Evolutionary conservation across 2,113 vertebrate species (phyloP), one percentile per base, ranked within the genome.

Genomic region (Hyperopisus bebe): DNA sequence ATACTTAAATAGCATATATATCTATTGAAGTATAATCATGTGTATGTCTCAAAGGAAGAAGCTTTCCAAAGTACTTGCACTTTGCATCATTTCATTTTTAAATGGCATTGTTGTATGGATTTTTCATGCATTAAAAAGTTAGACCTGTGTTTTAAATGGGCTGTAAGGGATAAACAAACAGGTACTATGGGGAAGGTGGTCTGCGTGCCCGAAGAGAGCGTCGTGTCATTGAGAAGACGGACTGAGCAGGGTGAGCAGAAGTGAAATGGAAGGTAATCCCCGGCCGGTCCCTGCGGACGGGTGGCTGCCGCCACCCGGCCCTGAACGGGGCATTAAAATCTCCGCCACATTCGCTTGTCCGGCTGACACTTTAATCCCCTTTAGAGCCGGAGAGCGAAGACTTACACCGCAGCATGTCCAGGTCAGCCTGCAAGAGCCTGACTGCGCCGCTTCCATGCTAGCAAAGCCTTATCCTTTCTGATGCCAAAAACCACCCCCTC

Each of bases 331-430:
- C 94, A 94, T 95, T 95, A 94, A 95, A 80, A 94, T 93, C 94
- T 91, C 93, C 93, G 92, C 90, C 91, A 93, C 93, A 93, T 47
- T 84, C 48, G 91, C 92, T 93, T 93, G 93, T 95, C 93, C 94
- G 92, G 92, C 94, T 95, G 95, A 95, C 94, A 93, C 95, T 91
- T 93, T 95, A 94, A 95, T 95, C 82, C 94, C 93, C 92, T 95
- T 95, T 95, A 94, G 93, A 93, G 93, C 90, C 92, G 92, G 91
- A 89, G 90, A 92, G 94, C 91, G 91, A 92, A 93, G 94, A 94
- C 70, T 58, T 80, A 93, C 91, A 90, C 92, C 91, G 93, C 90
- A 89, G 93, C 92, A 93, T 90, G 88, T 90, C 92, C 91, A 93
- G 94, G 94, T 94, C 93, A 92, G 90, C 48, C 66, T 92, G 89